Base-by-base conservation (phyloP, 2,113 vertebrate genomes). In the Pedetes capensis region DNA sequence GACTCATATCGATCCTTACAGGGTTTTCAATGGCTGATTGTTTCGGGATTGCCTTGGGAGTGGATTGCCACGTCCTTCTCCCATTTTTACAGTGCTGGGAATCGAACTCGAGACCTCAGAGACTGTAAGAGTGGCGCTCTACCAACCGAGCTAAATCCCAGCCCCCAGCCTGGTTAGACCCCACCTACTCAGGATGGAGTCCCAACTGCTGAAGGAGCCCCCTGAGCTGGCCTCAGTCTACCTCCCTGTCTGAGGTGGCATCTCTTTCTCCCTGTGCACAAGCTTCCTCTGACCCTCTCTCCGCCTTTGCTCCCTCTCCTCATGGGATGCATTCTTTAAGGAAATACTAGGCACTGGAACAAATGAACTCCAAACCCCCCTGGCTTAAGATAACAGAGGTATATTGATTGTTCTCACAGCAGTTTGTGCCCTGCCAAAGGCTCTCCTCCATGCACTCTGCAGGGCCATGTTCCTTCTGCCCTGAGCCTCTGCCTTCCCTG, bases 351-450 rank as follows among this genome's bases (percentile, higher is more conserved):
- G 13, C 7, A 32, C 89, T 66, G 2, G 44, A 71, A 42, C 85
- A 94, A 55, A 72, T 51, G 49, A 80, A 61, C 66, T 76, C 17
- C 25, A 16, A 32, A 42, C 76, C 39, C 17, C 87, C 23, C 1
- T 4, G 27, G 81, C 42, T 89, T 64, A 83, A 69, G 94, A 64
- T 53, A 72, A 44, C n/a, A 47, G 49, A 39, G 55, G 63, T 78
- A 51, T 74, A 25, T 87, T 87, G 87, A 44, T 37, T 90, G 85
- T 96, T 87, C 92, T 94, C 34, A 6, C 5, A 37, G 17, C 29
- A 14, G 66, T 4, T 22, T 37, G 64, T 2, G 4, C 63, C 32
- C 22, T 27, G 29, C 0, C 0, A 81, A 85, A 4, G 0, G 32
- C 57, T 6, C 27, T 71, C 53, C 47, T 13, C 51, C 29, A 3